A percentile compares a stretch with the other conserved stretches of the same genome.
Evolutionary conservation across 2,113 vertebrate species (phyloP).

Genomic region (Rostratula benghalensis): DNA sequence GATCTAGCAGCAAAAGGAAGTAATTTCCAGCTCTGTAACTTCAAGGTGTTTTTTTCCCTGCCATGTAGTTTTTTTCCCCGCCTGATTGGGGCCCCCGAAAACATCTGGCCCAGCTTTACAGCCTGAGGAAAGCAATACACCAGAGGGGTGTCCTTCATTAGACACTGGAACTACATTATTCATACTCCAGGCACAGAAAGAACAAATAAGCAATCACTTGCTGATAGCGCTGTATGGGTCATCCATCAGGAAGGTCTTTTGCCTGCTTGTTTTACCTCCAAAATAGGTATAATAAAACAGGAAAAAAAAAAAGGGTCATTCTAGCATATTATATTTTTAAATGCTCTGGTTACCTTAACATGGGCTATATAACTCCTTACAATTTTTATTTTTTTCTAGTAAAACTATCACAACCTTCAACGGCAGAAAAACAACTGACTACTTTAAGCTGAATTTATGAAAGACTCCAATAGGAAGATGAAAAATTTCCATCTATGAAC

Average conservation of each 20-base stretch:
- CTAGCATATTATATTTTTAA: not conserved
- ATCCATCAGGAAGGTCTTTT: not conserved
- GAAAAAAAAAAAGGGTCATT: not conserved
- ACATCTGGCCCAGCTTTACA: not conserved
- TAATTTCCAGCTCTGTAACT: not conserved
- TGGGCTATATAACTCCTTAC: not conserved
- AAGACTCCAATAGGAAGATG: not conserved
- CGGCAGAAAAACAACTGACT: not conserved
- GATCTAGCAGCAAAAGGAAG: not conserved
- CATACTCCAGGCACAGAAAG: not conserved
- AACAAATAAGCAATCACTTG: not conserved
- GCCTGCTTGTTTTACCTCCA: not conserved
- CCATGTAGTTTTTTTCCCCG: too few species aligned
- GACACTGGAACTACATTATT: not conserved
- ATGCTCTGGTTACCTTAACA: not conserved
- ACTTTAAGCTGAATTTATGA: not conserved
- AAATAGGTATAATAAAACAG: not conserved
- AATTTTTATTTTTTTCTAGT: not conserved
- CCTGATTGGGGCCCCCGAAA: not conserved
- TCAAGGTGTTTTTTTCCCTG: not conserved
- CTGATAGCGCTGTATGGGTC: not conserved
- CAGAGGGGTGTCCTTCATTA: not conserved
- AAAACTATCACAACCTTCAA: not conserved
- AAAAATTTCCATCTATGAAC: slow-evolving; percentile 12
- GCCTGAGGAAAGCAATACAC: not conserved